A percentile compares a stretch with the other conserved stretches of the same genome.
Conservation (phyloP, 2,888 invertebrate species). For the Plebejus melissa region DNA sequence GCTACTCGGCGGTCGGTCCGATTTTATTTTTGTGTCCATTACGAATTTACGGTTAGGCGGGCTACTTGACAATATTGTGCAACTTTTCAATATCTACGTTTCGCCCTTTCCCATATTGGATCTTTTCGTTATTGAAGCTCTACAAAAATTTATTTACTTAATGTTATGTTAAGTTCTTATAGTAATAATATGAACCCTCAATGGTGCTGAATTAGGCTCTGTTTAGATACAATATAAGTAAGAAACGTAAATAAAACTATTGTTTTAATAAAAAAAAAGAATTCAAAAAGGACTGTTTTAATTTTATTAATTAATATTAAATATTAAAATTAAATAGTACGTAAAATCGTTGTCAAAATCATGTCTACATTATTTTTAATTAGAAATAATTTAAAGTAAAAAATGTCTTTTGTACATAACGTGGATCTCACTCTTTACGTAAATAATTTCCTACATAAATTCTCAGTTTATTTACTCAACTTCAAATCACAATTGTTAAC, state of each 20-base stretch:
- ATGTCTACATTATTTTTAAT: no score
- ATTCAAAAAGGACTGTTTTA: no score
- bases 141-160: neutral
- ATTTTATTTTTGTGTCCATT: conserved; percentile 76
- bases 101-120: conserved; percentile 68
- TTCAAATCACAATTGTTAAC: neutral
- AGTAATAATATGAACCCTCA: no score
- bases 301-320: no score
- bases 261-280: no score
- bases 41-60: conserved; percentile 73
- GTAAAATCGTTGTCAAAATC: no score
- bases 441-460: neutral
- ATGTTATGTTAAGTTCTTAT: neutral
- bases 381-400: no score
- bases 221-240: no score
- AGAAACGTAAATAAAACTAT: no score
- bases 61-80: conserved; percentile 76
- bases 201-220: no score
- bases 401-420: no score
- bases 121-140: conserved; percentile 57
- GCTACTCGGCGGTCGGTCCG: conserved; percentile 49
- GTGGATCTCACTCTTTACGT: neutral
- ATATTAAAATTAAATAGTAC: no score
- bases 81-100: conserved; percentile 77
- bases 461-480: neutral